phyloP scores from a whole-genome alignment of 2,888 invertebrate genomes.

The Lacanobia oleracea region DNA sequence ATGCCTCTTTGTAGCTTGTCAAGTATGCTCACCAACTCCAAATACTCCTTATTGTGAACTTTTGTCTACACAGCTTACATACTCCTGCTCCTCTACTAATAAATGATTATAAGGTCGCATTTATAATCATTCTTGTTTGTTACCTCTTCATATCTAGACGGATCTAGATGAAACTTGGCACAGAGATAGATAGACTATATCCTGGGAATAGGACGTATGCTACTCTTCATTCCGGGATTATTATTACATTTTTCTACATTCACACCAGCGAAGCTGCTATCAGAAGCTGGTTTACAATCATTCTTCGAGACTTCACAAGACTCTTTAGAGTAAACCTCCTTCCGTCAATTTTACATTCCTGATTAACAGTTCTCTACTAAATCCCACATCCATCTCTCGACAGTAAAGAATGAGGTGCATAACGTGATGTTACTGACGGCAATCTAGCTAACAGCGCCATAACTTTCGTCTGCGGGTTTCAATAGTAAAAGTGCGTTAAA shows the following conservation, averaged over 20 bases:
- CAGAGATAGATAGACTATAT: too few relatives aligned
- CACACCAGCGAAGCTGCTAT: too few relatives aligned
- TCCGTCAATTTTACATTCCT: conserved; percentile 11
- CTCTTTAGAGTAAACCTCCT: neutral
- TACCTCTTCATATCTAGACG: too few relatives aligned
- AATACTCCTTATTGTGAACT: neutral
- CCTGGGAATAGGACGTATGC: too few relatives aligned
- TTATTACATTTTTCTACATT: too few relatives aligned
- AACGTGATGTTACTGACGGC: conserved; percentile 23
- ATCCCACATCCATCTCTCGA: conserved; percentile 3
- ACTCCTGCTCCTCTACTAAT: too few relatives aligned
- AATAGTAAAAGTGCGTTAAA: conserved; percentile 67
- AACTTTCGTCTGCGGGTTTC: conserved; percentile 55
- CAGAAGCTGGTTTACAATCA: neutral
- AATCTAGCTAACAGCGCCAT: conserved; percentile 39
- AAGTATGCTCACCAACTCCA: neutral
- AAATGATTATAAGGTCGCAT: too few relatives aligned
- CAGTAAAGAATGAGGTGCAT: conserved; percentile 36
- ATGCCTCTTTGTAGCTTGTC: neutral
- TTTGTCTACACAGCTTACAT: neutral
- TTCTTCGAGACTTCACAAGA: neutral
- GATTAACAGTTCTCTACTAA: neutral
- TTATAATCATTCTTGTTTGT: too few relatives aligned
- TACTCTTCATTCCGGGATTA: too few relatives aligned
- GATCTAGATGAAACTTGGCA: too few relatives aligned